Conservation (phyloP, 2,113 vertebrate genomes). For the Porphyrio hochstetteri region DNA sequence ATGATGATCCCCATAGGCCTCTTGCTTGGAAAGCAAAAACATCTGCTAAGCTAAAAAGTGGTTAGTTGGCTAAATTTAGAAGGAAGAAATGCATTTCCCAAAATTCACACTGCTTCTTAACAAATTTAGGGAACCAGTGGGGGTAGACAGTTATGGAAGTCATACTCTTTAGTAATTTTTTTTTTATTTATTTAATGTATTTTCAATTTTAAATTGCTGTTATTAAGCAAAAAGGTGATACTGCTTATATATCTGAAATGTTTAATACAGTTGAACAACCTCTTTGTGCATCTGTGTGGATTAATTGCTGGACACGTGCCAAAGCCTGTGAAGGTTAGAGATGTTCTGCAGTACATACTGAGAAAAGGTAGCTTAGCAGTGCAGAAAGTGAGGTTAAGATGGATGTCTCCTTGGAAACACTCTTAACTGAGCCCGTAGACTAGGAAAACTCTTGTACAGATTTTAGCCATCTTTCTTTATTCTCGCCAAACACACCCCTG, state of each 20-base stretch:
- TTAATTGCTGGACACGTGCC: not conserved
- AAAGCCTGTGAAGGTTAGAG: not conserved
- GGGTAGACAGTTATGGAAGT: not conserved
- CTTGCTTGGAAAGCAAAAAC: conserved; percentile 44
- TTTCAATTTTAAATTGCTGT: not conserved
- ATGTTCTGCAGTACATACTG: not conserved
- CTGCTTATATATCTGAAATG: not conserved
- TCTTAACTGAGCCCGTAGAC: not conserved
- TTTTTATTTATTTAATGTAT: not conserved
- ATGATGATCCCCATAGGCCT: conserved; percentile 51
- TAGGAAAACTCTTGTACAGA: not conserved
- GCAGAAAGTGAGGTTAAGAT: not conserved
- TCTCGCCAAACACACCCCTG: fast-evolving
- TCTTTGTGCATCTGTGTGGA: not conserved
- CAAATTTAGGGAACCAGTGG: not conserved
- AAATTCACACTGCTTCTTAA: conserved; percentile 39
- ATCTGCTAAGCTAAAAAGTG: conserved; percentile 64
- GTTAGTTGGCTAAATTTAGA: conserved; percentile 58
- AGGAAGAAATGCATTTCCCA: conserved; percentile 45
- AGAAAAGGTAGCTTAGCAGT: not conserved
- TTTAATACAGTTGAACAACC: not conserved
- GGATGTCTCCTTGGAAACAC: not conserved
- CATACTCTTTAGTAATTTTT: not conserved
- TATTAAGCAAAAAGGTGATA: not conserved
- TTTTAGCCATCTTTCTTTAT: not conserved